Evolutionary conservation across 2,113 vertebrate genomes (phyloP), one percentile per base, ranked within the genome.

Genomic region (Oxyruncus cristatus): DNA sequence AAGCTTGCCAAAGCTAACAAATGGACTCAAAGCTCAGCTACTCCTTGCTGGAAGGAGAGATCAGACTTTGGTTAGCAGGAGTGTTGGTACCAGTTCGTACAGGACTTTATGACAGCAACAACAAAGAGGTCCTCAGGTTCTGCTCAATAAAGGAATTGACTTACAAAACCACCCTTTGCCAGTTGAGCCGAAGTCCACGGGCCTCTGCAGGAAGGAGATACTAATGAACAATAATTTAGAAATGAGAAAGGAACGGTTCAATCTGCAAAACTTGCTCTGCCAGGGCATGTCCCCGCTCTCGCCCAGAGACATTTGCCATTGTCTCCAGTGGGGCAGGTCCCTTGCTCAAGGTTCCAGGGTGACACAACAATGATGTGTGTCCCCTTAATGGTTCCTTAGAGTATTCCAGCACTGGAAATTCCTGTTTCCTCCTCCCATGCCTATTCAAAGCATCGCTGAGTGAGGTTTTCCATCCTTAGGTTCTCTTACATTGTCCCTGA

Each of bases 181-280:
- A 75, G 39, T 52, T 47, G 17, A 89, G 68, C 56, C n/a, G 47
- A 82, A 63, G 27, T 87, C 56, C 71, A 86, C 23, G 12, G 56
- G 26, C 66, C 70, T 74, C 62, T 92, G 73, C 70, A 96, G 95
- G 94, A 95, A 93, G 79, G 63, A 89, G 72, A 95, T 88, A 96
- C 33, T 75, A 92, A 70, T 0, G 2, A 75, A 76, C 63, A 96
- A 70, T 80, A 28, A 73, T 32, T 81, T 28, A 72, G 41, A 82
- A 84, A 87, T 73, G 86, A 79, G 92, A 94, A 95, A 55, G 56
- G 65, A 95, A 68, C n/a, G 49, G 37, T 32, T 77, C 33, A 63
- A 46, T 52, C 9, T 44, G 56, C 39, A 84, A 77, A 92, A 33
- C 18, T 67, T 85, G 55, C 46, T 86, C 37, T 90, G 72, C 20